Conservation (phyloP, 2,888 invertebrate genomes). For the Drosophila helvetica region DNA sequence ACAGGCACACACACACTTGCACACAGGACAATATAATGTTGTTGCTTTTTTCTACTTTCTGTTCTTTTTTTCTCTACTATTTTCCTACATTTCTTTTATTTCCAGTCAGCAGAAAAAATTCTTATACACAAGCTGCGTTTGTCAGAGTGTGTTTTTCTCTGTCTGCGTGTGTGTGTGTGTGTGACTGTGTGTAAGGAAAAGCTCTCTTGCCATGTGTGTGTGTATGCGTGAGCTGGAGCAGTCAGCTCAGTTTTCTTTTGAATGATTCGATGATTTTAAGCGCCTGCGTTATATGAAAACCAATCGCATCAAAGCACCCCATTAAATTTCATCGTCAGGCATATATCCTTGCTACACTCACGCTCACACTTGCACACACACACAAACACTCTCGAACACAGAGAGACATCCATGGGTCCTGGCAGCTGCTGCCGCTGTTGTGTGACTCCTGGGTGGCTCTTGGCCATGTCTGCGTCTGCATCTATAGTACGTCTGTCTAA, state of each 20-base stretch:
- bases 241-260: slow-evolving; percentile 82
- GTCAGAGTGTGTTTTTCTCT: slow-evolving; percentile 23
- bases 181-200: slow-evolving; percentile 51
- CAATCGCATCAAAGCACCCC: slow-evolving; percentile 85
- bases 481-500: slow-evolving; percentile 62
- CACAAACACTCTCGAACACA: slow-evolving; percentile 39
- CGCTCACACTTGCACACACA: slow-evolving; percentile 41
- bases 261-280: slow-evolving; percentile 85
- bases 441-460: slow-evolving; percentile 41
- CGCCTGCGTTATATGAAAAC: slow-evolving; percentile 85
- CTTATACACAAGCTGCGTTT: slow-evolving; percentile 66
- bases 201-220: slow-evolving; percentile 53
- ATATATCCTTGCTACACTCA: slow-evolving; percentile 77
- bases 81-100: slow-evolving; percentile 66
- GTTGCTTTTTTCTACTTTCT: slow-evolving; percentile 38
- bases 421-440: slow-evolving; percentile 69
- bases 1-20: slow-evolving; percentile 12
- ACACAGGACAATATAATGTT: slow-evolving; percentile 16
- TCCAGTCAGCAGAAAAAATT: slow-evolving; percentile 70
- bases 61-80: slow-evolving; percentile 29
- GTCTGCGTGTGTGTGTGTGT: slow-evolving; percentile 35
- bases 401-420: slow-evolving; percentile 34
- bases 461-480: slow-evolving; percentile 60
- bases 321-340: slow-evolving; percentile 84
- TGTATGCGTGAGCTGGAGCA: slow-evolving; percentile 62